Conservation (phyloP, 2,888 invertebrate genomes). For the Cryptocephalus moraei region DNA sequence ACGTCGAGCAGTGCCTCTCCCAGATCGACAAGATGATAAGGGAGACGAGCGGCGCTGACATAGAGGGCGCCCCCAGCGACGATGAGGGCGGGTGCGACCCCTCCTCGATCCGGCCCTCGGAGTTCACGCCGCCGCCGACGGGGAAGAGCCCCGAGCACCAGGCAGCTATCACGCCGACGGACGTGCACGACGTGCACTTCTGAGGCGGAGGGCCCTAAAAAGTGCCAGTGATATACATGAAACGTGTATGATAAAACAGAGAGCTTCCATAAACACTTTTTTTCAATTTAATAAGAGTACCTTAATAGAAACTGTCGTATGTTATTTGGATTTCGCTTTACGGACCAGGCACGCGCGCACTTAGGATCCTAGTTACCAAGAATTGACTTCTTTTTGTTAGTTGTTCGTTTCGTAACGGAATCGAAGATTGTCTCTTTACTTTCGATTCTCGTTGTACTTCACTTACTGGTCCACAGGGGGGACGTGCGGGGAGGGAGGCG, state of each 20-base stretch:
- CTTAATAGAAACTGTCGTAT: slow-evolving; percentile 8
- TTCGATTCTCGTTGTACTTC: slow-evolving; percentile 6
- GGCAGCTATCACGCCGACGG: slow-evolving; percentile 74
- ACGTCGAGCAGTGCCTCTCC: slow-evolving; percentile 65
- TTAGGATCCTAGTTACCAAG: too few relatives aligned
- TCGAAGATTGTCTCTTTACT: background rate
- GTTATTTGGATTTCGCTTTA: too few relatives aligned
- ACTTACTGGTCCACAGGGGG: slow-evolving; percentile 7
- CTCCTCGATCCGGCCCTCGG: slow-evolving; percentile 23
- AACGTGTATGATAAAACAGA: background rate
- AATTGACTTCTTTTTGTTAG: too few relatives aligned
- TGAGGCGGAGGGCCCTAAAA: slow-evolving; percentile 30
- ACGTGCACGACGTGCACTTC: slow-evolving; percentile 76
- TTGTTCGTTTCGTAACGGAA: too few relatives aligned
- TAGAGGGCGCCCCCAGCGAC: background rate
- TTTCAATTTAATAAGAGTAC: slow-evolving; percentile 14
- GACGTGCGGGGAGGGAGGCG: slow-evolving; percentile 5
- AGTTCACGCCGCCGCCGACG: slow-evolving; percentile 31
- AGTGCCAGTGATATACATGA: slow-evolving; percentile 16
- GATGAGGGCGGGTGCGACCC: slow-evolving; percentile 9
- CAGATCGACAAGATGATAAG: slow-evolving; percentile 73
- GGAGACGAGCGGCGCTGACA: slow-evolving; percentile 26
- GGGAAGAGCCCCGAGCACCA: slow-evolving; percentile 50
- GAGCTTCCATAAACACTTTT: slow-evolving; percentile 5
- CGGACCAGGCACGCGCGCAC: too few relatives aligned